Base-by-base conservation (phyloP, 2,113 vertebrate species). In the Octodon degus region DNA sequence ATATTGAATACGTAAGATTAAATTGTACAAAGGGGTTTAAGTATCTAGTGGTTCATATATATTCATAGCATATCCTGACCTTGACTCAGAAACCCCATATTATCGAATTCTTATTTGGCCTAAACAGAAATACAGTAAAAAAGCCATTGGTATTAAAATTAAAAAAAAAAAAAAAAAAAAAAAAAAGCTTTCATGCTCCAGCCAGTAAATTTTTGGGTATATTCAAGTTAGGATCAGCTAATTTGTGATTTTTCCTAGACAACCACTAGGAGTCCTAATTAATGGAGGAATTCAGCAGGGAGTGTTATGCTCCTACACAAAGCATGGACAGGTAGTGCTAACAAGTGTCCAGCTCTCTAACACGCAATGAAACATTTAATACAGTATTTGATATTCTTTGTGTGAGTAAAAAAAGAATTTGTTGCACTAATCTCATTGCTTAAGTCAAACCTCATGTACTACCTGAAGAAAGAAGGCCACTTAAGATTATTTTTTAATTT, bases 401-500 rank as follows among this genome's bases (percentile, higher is more conserved):
- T 72, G 47, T 87, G 43, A 76, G 8, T 63, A 47, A 62, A 74
- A 82, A 76, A 74, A 82, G 68, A 20, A 53, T 19, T 5, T 62
- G 7, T 22, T 93, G 16, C 43, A 90, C 72, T 72, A 43, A 60
- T 80, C 47, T 22, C 68, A 62, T 10, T 89, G 55, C 22, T 93
- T 93, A 58, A 77, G 53, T 50, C 74, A 95, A 2, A 90, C 22
- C 58, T 65, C 68, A 70, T 20, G 37, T 47, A 67, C 50, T 55
- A 89, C 74, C 65, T 96, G 58, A 87, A 89, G 50, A 87, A 90
- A 95, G 93, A 93, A 93, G 60, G 79, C n/a, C 30, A 91, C 6
- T 92, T 88, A 92, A 65, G 53, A 37, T 70, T 79, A 82, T 74
- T 89, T 96, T 90, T 89, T 53, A 91, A 90, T 30, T 93, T 96